phyloP scores from a whole-genome alignment of 2,113 vertebrate species.

The Callaeas wilsoni region DNA sequence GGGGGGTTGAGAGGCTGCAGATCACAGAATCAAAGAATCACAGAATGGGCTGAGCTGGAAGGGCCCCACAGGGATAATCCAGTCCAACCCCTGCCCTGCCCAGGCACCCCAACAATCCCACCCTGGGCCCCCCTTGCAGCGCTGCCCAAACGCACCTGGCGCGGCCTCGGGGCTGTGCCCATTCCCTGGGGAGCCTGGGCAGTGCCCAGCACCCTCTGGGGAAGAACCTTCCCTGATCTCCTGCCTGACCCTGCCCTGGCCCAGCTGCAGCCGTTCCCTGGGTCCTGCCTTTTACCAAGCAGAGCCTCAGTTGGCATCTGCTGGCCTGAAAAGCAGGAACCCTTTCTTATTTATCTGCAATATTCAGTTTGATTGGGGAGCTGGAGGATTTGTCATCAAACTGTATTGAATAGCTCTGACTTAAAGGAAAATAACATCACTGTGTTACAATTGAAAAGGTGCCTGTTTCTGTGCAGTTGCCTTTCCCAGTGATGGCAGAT shows the following conservation, averaged over 20 bases:
- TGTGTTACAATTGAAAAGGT: neutral
- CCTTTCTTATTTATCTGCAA: neutral
- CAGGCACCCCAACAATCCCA: neutral
- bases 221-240: rapidly evolving
- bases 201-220: neutral
- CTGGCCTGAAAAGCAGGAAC: neutral
- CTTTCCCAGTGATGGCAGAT: neutral
- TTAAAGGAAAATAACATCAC: neutral
- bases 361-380: neutral
- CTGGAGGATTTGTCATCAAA: neutral
- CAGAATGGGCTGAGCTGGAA: neutral
- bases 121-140: neutral
- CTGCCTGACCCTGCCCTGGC: neutral
- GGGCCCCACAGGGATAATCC: no score
- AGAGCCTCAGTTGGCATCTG: neutral
- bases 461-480: neutral
- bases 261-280: neutral
- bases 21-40: neutral
- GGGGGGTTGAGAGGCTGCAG: neutral
- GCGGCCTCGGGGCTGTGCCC: neutral
- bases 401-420: neutral
- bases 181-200: neutral
- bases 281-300: neutral
- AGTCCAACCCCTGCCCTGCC: rapidly evolving
- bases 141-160: rapidly evolving